Evolutionary conservation across 2,888 invertebrate genomes (phyloP).

Genomic region (Epiblema foenella): DNA sequence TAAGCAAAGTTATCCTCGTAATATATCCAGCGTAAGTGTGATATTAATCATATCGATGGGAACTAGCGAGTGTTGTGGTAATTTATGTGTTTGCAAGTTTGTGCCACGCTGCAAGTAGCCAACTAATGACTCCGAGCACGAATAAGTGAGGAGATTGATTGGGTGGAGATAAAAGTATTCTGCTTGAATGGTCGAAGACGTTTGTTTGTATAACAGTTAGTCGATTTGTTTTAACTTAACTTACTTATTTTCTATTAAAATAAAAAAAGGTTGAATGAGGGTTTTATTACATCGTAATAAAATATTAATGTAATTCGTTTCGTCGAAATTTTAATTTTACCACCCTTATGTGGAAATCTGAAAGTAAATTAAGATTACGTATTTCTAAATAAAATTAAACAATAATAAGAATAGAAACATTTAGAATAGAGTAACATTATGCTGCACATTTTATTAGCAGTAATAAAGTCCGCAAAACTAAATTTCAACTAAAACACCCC

Average conservation of each 20-base stretch:
- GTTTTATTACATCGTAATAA: too few species aligned
- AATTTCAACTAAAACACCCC: constrained; percentile 7
- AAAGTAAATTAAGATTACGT: too few species aligned
- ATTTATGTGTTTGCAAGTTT: constrained; percentile 73
- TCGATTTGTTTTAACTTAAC: too few species aligned
- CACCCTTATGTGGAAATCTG: too few species aligned
- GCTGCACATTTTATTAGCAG: not conserved
- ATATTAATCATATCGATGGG: constrained; percentile 78
- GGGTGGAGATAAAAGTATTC: constrained; percentile 12
- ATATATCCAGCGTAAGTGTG: constrained; percentile 29
- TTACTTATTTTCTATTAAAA: too few species aligned
- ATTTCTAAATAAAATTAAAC: too few species aligned
- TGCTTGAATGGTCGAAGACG: not conserved
- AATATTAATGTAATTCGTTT: too few species aligned
- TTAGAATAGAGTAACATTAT: not conserved
- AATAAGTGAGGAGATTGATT: constrained; percentile 22
- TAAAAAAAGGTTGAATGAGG: too few species aligned
- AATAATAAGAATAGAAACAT: too few species aligned
- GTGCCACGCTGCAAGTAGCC: constrained; percentile 61
- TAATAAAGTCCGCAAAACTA: constrained; percentile 3
- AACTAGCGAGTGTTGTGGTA: constrained; percentile 66
- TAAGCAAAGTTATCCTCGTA: not conserved
- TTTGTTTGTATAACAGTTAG: not conserved
- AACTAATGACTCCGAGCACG: constrained; percentile 72
- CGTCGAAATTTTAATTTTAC: too few species aligned